Conservation (phyloP, 2,888 invertebrate genomes). For the Meteorus cinctellus region DNA sequence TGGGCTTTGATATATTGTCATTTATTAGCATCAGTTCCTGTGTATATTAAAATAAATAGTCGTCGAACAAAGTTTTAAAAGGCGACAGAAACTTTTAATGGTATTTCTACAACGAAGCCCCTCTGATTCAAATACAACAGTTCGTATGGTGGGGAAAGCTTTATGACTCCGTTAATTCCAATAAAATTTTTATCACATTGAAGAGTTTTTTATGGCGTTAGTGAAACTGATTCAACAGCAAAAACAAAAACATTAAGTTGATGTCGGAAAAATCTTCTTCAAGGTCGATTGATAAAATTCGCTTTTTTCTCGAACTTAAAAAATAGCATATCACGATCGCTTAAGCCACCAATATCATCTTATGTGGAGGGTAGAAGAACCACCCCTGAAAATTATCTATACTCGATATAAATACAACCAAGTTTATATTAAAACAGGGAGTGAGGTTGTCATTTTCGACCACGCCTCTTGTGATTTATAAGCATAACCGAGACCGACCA, state of each 20-base stretch:
- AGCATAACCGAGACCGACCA: slow-evolving; percentile 46
- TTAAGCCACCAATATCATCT: slow-evolving; percentile 13
- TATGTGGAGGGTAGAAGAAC: slow-evolving; percentile 26
- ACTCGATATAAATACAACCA: slow-evolving; percentile 25
- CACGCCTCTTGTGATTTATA: slow-evolving; percentile 68
- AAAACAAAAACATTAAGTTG: neutral
- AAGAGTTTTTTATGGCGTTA: neutral
- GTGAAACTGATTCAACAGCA: neutral
- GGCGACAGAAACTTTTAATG: slow-evolving; percentile 7
- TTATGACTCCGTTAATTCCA: slow-evolving; percentile 9
- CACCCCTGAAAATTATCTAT: slow-evolving; percentile 56
- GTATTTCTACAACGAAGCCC: slow-evolving; percentile 21
- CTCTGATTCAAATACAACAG: slow-evolving; percentile 54
- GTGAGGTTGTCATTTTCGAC: slow-evolving; percentile 67
- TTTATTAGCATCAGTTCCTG: slow-evolving; percentile 64
- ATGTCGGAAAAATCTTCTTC: neutral
- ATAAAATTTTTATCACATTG: slow-evolving; percentile 3
- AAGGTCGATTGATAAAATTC: neutral
- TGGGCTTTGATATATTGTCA: slow-evolving; percentile 62
- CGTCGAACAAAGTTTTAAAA: slow-evolving; percentile 31
- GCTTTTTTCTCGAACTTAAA: neutral
- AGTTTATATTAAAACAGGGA: slow-evolving; percentile 65
- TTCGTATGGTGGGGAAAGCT: slow-evolving; percentile 14
- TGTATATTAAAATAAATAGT: slow-evolving; percentile 65
- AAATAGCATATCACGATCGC: slow-evolving; percentile 1